These are phyloP conservation scores for Ceratina australensis DNA, from an alignment of 1,140 invertebrate genomes.

Conservation along the genomic window DNA sequence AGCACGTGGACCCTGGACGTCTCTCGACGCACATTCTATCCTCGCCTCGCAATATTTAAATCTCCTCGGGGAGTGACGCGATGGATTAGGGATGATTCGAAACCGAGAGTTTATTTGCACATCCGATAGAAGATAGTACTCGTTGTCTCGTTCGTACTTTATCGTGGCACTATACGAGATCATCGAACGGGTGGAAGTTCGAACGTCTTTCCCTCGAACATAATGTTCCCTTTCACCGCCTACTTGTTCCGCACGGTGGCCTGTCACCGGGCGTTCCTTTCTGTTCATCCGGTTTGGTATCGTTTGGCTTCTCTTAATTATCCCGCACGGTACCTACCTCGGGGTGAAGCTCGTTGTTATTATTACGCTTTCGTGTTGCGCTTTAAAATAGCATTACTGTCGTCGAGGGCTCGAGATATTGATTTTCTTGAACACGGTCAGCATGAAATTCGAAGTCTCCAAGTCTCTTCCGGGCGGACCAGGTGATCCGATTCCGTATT, in stretches of 20 bases:
- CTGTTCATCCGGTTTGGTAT: conserved; percentile 30
- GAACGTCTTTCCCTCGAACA: conserved; percentile 13
- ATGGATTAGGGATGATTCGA: too few relatives aligned
- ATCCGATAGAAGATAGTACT: background rate
- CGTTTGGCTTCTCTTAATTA: conserved; percentile 16
- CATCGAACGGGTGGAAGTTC: conserved; percentile 20
- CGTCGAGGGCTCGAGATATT: conserved; percentile 19
- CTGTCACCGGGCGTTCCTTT: background rate
- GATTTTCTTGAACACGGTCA: conserved; percentile 41
- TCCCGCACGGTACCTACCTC: background rate
- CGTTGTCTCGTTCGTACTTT: background rate
- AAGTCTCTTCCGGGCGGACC: background rate
- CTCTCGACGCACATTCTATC: conserved; percentile 18
- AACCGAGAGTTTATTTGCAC: too few relatives aligned
- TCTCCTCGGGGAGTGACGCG: background rate
- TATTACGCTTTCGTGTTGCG: conserved; percentile 47
- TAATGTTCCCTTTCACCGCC: conserved; percentile 49
- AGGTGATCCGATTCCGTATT: background rate
- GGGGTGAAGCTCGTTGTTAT: conserved; percentile 28
- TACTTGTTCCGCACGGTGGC: background rate
- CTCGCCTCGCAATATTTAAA: too few relatives aligned
- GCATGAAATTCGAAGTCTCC: conserved; percentile 39
- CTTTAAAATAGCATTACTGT: conserved; percentile 44
- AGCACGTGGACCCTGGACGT: conserved; percentile 31
- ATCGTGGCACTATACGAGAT: background rate